Evolutionary conservation across 2,888 invertebrate species (phyloP), one percentile per base, ranked within the genome.

Genomic region (Sinohyriopsis cumingii): DNA sequence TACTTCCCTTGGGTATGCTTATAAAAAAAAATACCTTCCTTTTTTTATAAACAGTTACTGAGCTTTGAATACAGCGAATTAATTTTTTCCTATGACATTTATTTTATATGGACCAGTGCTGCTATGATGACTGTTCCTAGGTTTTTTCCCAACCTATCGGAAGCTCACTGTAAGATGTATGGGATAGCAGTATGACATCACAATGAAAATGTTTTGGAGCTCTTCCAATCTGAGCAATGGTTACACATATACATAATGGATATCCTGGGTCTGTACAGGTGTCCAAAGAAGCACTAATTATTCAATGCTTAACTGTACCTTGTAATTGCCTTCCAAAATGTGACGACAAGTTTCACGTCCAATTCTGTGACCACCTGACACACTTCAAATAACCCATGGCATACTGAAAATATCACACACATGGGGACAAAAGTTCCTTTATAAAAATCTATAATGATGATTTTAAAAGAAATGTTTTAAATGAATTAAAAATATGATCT

Each of bases 321-420:
- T n/a, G 87, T 86, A 20, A 87, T 75, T 7, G 84, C 76, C 71
- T 87, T 88, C 88, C 87, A 88, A 61, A 87, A 66, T 60, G 84
- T 82, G 54, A 86, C 79, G 54, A 84, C 81, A 28, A 88, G 76
- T 65, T 87, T 87, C 54, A 87, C 75, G 65, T 88, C 88, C n/a
- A 88, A 78, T 1, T 79, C 79, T 12, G 84, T 79, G 7, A 85
- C 88, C 5, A 87, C 69, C 63, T 80, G 79, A 75, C 88, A 86
- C n/a, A 87, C 73, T 24, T 82, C 80, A 80, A 82, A 86, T 72
- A 88, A 71, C 4, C 84, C 84, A 57, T 80, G 75, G 64, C 86
- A 83, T 15, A 84, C 87, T 86, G 83, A 24, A 78, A 45, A 45
- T 45, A 45, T 45, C 45, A 45, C 33, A 33, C 9, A 68, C 15